These are phyloP conservation scores for Leptinotarsa juncta DNA, from an alignment of 2,888 invertebrate species.

Conservation along the genomic window DNA sequence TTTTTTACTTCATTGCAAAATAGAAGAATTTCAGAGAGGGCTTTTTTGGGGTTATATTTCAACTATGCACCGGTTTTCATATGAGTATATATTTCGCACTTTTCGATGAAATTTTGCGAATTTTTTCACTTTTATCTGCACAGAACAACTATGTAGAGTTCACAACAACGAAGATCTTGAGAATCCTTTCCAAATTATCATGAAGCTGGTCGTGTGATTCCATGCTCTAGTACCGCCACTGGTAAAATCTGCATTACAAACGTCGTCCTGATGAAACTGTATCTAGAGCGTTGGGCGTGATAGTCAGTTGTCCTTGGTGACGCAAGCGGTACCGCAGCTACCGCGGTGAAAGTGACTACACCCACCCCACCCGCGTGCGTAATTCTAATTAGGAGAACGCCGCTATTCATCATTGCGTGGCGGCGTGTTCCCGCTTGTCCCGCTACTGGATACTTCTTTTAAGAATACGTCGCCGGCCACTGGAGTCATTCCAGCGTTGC, in stretches of 20 bases:
- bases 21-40: too few species aligned
- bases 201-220: background rate
- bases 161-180: too few species aligned
- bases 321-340: constrained; percentile 53
- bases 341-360: constrained; percentile 59
- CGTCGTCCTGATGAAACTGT: constrained; percentile 44
- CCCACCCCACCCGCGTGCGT: constrained; percentile 59
- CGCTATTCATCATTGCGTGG: constrained; percentile 27
- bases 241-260: constrained; percentile 29
- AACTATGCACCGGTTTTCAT: too few species aligned
- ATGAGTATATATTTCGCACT: too few species aligned
- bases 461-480: background rate
- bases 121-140: too few species aligned
- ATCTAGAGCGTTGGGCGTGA: constrained; percentile 48
- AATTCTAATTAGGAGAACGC: constrained; percentile 30
- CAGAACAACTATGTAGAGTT: too few species aligned
- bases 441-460: constrained; percentile 19
- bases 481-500: background rate
- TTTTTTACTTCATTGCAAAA: too few species aligned
- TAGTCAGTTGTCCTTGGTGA: constrained; percentile 56
- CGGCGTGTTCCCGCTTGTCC: constrained; percentile 22
- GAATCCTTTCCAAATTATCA: too few species aligned
- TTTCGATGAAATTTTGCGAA: too few species aligned
- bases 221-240: constrained; percentile 22
- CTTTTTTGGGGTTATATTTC: too few species aligned